Percentiles rank a stretch among this genome's conserved stretches.
phyloP scores from a whole-genome alignment of 2,888 invertebrate genomes.

The Druceiella hillmani region DNA sequence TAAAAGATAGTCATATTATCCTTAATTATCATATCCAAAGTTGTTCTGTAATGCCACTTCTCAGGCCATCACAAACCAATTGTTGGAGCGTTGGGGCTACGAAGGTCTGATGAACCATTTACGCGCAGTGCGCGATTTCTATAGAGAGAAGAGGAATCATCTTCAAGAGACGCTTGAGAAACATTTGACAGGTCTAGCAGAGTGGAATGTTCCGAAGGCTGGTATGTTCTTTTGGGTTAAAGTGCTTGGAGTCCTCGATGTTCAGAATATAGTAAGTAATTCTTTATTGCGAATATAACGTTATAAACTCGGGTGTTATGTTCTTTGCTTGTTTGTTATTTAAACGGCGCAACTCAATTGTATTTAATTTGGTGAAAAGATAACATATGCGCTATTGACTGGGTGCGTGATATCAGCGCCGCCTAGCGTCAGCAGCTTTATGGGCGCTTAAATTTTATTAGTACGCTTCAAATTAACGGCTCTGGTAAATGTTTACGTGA shows the following conservation, averaged over 20 bases:
- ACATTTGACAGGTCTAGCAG: slow-evolving; percentile 56
- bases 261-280: slow-evolving; percentile 61
- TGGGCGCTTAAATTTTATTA: no score
- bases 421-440: no score
- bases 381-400: background rate
- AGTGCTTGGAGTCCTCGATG: slow-evolving; percentile 61
- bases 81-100: slow-evolving; percentile 55
- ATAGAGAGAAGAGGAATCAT: slow-evolving; percentile 56
- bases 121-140: slow-evolving; percentile 53
- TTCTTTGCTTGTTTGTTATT: background rate
- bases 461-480: no score
- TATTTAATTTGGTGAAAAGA: no score
- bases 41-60: slow-evolving; percentile 20
- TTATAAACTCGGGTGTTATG: no score
- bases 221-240: slow-evolving; percentile 79
- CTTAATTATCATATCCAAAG: slow-evolving; percentile 10
- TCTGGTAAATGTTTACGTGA: no score
- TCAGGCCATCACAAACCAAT: slow-evolving; percentile 52
- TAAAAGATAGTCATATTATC: no score
- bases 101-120: slow-evolving; percentile 57
- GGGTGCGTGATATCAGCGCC: no score
- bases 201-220: slow-evolving; percentile 61
- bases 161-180: slow-evolving; percentile 55
- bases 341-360: no score
- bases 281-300: background rate